Conservation (phyloP, 2,888 invertebrate genomes). For the Rhaphigaster nebulosa region DNA sequence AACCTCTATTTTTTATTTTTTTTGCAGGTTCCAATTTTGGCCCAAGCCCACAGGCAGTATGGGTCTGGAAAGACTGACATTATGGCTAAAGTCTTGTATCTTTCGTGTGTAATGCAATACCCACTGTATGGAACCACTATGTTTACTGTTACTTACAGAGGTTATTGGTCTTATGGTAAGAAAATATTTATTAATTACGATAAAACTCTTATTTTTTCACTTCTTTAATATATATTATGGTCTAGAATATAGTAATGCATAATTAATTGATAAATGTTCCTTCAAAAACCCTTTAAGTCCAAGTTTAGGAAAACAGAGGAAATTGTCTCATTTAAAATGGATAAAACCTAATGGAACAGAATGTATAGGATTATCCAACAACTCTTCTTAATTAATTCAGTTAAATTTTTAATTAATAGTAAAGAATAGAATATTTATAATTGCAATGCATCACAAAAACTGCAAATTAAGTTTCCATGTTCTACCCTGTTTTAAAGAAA, state of each 20-base stretch:
- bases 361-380: too few species aligned
- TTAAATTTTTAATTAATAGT: too few species aligned
- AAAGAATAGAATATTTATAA: too few species aligned
- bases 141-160: slow-evolving; percentile 91
- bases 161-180: slow-evolving; percentile 91
- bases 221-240: not conserved
- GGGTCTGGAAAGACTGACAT: slow-evolving; percentile 92
- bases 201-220: not conserved
- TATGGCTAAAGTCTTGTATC: slow-evolving; percentile 92
- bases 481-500: too few species aligned
- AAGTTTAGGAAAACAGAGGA: too few species aligned
- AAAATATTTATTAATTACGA: not conserved
- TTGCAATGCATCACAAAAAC: too few species aligned
- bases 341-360: too few species aligned
- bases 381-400: too few species aligned
- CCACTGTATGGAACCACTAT: slow-evolving; percentile 90
- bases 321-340: too few species aligned
- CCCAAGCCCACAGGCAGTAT: slow-evolving; percentile 90
- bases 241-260: not conserved
- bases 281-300: slow-evolving; percentile 27
- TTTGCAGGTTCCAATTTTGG: slow-evolving; percentile 80
- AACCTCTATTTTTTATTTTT: slow-evolving; percentile 65
- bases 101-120: slow-evolving; percentile 97
- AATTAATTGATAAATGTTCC: too few species aligned
- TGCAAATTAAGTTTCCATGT: too few species aligned